These are phyloP conservation scores for Scolopax rusticola DNA, from an alignment of 2,797 vertebrate species.

Conservation along the genomic window DNA sequence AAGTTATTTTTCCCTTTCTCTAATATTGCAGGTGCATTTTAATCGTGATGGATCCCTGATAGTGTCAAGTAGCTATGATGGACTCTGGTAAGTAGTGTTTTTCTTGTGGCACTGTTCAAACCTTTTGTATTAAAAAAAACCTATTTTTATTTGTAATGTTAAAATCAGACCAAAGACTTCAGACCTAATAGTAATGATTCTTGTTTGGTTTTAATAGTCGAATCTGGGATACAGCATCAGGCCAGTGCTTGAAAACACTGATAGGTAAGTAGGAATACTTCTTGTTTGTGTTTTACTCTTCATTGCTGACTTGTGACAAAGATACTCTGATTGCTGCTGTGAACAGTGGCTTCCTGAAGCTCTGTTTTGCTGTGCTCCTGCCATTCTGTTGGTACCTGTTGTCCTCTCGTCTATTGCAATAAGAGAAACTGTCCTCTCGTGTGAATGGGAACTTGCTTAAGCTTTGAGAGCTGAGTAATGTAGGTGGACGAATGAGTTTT, in stretches of 20 bases:
- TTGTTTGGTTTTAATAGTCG: slow-evolving; percentile 79
- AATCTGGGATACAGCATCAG: slow-evolving; percentile 99
- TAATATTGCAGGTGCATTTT: slow-evolving; percentile 91
- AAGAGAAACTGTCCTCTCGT: not conserved
- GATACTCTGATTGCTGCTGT: not conserved
- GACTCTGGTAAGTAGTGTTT: slow-evolving; percentile 88
- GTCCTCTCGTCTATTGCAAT: not conserved
- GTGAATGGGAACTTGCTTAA: not conserved
- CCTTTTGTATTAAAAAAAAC: too few relatives aligned
- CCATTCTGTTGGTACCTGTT: not conserved
- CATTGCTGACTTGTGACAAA: not conserved
- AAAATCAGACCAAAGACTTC: not conserved
- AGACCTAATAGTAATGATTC: not conserved
- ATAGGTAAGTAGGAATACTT: slow-evolving; percentile 86
- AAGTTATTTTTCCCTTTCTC: not conserved
- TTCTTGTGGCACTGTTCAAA: not conserved
- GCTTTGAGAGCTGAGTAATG: not conserved
- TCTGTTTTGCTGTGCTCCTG: not conserved
- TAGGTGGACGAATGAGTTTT: not conserved
- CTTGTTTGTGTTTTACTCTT: not conserved
- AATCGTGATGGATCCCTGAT: slow-evolving; percentile 98
- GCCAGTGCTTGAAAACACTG: slow-evolving; percentile 98
- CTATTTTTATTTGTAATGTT: not conserved
- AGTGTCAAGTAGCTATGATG: slow-evolving; percentile 98
- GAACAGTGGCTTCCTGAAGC: not conserved